Evolutionary conservation across 2,888 invertebrate genomes (phyloP).

Genomic region (Artemia sp.): DNA sequence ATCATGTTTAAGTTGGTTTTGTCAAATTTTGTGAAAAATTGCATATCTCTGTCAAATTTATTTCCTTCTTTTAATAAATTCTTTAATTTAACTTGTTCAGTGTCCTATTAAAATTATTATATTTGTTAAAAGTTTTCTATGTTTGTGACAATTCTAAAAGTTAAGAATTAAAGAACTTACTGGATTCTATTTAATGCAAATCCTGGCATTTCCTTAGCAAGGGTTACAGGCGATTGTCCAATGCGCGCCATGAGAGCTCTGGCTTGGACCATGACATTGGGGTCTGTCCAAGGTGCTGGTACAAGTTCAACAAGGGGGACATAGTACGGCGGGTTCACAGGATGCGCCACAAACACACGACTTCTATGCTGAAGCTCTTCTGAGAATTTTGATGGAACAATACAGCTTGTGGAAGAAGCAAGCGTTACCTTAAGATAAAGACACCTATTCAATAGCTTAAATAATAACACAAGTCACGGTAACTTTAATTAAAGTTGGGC

Average conservation of each 20-base stretch:
- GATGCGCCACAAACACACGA: constrained; percentile 69
- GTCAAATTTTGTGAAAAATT: too few relatives aligned
- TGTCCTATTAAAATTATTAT: too few relatives aligned
- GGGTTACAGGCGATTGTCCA: constrained; percentile 73
- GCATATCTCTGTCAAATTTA: too few relatives aligned
- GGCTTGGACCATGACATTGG: constrained; percentile 53
- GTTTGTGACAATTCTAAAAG: neutral
- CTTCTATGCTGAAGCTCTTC: constrained; percentile 53
- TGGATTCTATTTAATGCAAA: constrained; percentile 88
- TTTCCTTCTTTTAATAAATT: too few relatives aligned
- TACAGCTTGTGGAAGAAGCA: constrained; percentile 84
- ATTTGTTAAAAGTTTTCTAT: too few relatives aligned
- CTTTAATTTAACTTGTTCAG: too few relatives aligned
- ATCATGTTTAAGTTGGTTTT: too few relatives aligned
- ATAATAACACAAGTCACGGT: too few relatives aligned
- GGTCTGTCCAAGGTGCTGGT: constrained; percentile 80
- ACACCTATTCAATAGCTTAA: too few relatives aligned
- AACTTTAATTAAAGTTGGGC: too few relatives aligned
- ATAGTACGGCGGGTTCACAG: constrained; percentile 92
- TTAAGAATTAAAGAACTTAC: constrained; percentile 36
- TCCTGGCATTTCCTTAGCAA: constrained; percentile 71
- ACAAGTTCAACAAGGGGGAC: constrained; percentile 85
- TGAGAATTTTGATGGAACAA: constrained; percentile 70
- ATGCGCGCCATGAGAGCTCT: constrained; percentile 64
- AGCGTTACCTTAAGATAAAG: constrained; percentile 48